Percentiles rank a stretch among this genome's conserved stretches.
phyloP scores from a whole-genome alignment of 1,140 invertebrate species.

The Linepithema humile region DNA sequence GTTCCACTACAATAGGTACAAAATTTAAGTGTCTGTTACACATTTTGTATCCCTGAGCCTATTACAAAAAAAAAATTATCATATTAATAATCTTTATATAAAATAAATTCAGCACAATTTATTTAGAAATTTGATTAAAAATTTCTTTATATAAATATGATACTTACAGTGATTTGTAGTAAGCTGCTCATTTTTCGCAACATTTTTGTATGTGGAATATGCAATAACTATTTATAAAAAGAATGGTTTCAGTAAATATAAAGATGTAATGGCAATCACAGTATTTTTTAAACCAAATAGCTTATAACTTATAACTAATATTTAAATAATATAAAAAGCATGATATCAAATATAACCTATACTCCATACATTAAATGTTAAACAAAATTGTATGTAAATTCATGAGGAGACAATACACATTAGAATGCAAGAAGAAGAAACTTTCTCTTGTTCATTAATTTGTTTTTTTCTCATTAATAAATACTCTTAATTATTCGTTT shows the following conservation, averaged over 20 bases:
- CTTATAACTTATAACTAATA: not conserved
- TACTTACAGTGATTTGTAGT: constrained; percentile 65
- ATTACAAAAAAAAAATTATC: constrained; percentile 30
- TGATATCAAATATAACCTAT: constrained; percentile 3
- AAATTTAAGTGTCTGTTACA: constrained; percentile 83
- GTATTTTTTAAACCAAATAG: not conserved
- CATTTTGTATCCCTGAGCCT: constrained; percentile 70
- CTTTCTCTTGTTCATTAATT: not conserved
- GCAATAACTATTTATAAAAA: not conserved
- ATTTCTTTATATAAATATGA: not conserved
- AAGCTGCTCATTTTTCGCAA: constrained; percentile 67
- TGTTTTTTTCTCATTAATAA: not conserved
- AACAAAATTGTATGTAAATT: not conserved
- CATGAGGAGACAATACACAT: not conserved
- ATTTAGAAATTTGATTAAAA: not conserved
- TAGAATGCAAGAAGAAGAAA: not conserved
- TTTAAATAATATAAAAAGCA: not conserved
- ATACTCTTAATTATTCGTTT: not conserved
- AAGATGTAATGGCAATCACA: not conserved
- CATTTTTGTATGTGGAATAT: constrained; percentile 58
- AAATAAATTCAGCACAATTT: too few relatives aligned
- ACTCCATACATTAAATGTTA: not conserved
- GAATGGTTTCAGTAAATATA: not conserved
- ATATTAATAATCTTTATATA: too few relatives aligned
- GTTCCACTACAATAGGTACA: constrained; percentile 97